Conservation (phyloP, 2,797 vertebrate species). For the Euphonia xanthogaster region DNA sequence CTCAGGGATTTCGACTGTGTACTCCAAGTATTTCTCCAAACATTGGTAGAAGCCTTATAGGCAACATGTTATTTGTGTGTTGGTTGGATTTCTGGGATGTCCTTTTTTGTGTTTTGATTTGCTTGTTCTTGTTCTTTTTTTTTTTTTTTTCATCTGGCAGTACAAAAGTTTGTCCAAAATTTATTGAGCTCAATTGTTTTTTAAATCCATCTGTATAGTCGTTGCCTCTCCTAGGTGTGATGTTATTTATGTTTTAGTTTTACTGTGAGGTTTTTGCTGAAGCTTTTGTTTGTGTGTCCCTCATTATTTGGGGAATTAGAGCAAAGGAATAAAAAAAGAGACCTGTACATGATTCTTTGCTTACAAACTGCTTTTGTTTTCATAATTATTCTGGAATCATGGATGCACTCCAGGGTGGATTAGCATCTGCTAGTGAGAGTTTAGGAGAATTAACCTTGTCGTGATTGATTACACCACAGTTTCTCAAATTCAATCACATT, state of each 20-base stretch:
- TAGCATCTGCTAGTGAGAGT: slow-evolving; percentile 12
- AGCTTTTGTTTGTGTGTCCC: neutral
- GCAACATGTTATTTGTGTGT: neutral
- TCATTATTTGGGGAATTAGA: neutral
- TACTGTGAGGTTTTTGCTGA: neutral
- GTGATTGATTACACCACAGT: neutral
- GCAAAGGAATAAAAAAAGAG: neutral
- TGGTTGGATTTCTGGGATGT: neutral
- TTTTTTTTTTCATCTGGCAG: neutral
- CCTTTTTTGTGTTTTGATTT: neutral
- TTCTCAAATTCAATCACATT: neutral
- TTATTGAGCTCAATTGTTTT: neutral
- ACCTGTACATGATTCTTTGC: neutral
- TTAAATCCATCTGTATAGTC: neutral
- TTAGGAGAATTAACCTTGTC: slow-evolving; percentile 24
- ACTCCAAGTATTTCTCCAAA: neutral
- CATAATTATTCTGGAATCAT: neutral
- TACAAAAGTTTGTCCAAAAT: neutral
- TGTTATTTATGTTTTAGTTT: neutral
- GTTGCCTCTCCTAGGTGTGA: neutral
- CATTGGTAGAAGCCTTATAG: neutral
- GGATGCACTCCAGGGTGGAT: neutral
- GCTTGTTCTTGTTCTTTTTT: neutral
- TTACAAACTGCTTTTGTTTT: neutral
- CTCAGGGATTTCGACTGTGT: neutral